These are phyloP conservation scores for Prietella phreatophila DNA, from an alignment of 2,113 vertebrate species.

Conservation along the genomic window DNA sequence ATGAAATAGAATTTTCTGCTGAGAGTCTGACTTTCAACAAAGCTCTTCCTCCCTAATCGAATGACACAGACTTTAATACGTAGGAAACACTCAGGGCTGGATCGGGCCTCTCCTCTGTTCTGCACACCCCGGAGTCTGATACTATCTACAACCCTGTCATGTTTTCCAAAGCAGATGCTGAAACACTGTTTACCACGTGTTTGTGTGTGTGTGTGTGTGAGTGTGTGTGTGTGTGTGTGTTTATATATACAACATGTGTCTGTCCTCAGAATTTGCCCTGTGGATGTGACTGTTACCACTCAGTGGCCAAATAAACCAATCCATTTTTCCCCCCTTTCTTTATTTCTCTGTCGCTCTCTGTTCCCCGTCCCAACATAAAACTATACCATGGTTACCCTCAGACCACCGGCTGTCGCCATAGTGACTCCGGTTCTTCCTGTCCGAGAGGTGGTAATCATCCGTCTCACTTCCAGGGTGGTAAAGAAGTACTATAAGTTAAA, in stretches of 20 bases:
- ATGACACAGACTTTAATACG: conserved; percentile 43
- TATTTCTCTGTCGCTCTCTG: background rate
- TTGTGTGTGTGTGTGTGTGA: conserved; percentile 30
- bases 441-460: conserved; percentile 40
- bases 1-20: conserved; percentile 54
- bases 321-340: background rate
- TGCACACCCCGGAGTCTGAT: conserved; percentile 34
- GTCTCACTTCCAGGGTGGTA: conserved; percentile 3
- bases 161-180: conserved; percentile 44
- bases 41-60: conserved; percentile 48
- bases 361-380: conserved; percentile 19
- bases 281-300: conserved; percentile 48
- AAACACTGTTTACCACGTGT: background rate
- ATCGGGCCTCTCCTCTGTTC: conserved; percentile 36
- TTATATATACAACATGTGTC: conserved; percentile 13
- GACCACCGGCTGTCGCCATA: conserved; percentile 10
- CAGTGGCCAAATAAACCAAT: conserved; percentile 30
- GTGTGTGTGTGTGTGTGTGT: conserved; percentile 17
- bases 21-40: conserved; percentile 46
- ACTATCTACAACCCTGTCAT: conserved; percentile 41
- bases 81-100: conserved; percentile 43
- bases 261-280: conserved; percentile 26
- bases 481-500: background rate
- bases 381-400: background rate
- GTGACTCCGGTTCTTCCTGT: conserved; percentile 35